These are phyloP conservation scores for Ceyx melanurus DNA, from an alignment of 2,113 vertebrate species.

Conservation along the genomic window DNA sequence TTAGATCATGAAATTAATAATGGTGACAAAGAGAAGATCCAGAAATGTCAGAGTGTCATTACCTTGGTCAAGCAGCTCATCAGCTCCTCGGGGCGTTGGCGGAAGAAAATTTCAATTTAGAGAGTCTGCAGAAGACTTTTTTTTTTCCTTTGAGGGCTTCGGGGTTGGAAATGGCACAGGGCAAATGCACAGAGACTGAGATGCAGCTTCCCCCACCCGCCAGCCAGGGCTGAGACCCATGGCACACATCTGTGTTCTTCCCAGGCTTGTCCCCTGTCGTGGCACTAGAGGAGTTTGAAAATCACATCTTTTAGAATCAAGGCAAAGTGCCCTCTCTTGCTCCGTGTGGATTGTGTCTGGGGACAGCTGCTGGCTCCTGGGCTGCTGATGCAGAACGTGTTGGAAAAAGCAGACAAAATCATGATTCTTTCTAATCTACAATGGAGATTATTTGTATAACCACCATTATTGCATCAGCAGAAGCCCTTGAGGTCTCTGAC, in stretches of 20 bases:
- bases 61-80: conserved; percentile 45
- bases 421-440: neutral
- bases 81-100: neutral
- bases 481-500: neutral
- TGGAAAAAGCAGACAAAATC: neutral
- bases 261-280: neutral
- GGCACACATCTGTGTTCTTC: neutral
- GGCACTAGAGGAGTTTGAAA: neutral
- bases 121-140: neutral
- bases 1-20: conserved; percentile 30
- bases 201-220: neutral
- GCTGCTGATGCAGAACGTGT: neutral
- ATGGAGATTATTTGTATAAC: neutral
- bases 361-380: neutral
- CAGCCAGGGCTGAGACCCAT: accelerated
- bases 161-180: neutral
- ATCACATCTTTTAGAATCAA: neutral
- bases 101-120: conserved; percentile 1
- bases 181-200: neutral
- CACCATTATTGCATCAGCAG: neutral
- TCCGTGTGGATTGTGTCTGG: neutral
- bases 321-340: neutral
- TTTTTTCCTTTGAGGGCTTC: neutral
- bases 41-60: conserved; percentile 16
- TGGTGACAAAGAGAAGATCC: neutral